Percentiles rank a stretch among this genome's conserved stretches.
These are phyloP conservation scores for Hydrolagus affinis DNA, from an alignment of 2,113 vertebrate genomes.

Conservation along the genomic window DNA sequence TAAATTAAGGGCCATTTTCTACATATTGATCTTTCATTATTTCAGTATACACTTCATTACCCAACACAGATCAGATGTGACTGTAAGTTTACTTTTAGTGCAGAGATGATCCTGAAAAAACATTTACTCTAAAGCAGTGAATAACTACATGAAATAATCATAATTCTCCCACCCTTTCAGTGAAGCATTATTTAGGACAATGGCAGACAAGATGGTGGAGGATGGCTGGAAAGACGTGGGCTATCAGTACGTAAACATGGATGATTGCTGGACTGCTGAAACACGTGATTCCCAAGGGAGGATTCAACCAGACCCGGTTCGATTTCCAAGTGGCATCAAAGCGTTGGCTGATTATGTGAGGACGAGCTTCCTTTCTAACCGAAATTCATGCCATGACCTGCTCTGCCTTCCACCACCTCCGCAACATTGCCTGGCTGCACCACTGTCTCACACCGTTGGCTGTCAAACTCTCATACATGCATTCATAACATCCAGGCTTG, in stretches of 20 bases:
- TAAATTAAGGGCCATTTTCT: neutral
- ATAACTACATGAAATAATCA: neutral
- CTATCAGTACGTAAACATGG: conserved; percentile 43
- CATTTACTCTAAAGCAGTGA: too few species aligned
- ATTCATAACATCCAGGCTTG: too few species aligned
- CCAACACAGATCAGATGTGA: too few species aligned
- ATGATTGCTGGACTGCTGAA: conserved; percentile 41
- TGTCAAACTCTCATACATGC: too few species aligned
- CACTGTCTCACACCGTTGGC: too few species aligned
- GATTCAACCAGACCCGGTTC: conserved; percentile 37
- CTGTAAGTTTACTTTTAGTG: too few species aligned
- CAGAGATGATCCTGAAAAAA: too few species aligned
- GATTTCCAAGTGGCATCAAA: conserved; percentile 46
- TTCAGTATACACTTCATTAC: neutral
- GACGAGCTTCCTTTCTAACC: neutral
- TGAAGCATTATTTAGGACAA: conserved; percentile 38
- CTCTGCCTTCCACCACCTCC: too few species aligned
- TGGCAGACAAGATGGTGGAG: conserved; percentile 39
- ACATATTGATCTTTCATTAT: neutral
- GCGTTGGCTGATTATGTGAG: conserved; percentile 43
- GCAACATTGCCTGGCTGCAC: too few species aligned
- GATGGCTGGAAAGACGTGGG: conserved; percentile 42
- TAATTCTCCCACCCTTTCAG: conserved; percentile 31
- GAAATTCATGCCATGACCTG: too few species aligned
- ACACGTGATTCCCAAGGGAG: conserved; percentile 37